Percentiles rank a stretch among this genome's conserved stretches.
phyloP scores from a whole-genome alignment of 2,113 vertebrate genomes.

The Rhabdornis inornatus region DNA sequence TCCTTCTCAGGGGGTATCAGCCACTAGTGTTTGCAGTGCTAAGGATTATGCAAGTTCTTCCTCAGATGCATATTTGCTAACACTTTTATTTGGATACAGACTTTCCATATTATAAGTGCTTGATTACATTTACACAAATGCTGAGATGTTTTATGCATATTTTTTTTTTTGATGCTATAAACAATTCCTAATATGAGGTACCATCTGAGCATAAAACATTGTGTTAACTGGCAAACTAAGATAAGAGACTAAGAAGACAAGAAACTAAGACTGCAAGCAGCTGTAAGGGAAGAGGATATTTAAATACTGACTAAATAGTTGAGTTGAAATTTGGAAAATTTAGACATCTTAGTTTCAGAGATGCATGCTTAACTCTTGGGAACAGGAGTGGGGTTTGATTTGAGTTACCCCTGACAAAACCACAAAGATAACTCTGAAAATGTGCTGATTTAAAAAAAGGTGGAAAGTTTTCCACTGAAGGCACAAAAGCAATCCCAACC shows the following conservation, averaged over 20 bases:
- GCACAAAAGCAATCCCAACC: neutral
- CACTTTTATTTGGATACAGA: neutral
- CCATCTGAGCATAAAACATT: neutral
- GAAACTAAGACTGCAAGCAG: neutral
- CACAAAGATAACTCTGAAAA: neutral
- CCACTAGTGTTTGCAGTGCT: neutral
- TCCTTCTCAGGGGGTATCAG: neutral
- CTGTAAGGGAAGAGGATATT: neutral
- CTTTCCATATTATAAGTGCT: neutral
- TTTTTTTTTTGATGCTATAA: conserved; percentile 1
- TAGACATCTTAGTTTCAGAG: neutral
- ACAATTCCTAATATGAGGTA: neutral
- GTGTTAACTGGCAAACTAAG: neutral
- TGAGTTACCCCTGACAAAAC: neutral
- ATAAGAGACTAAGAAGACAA: neutral
- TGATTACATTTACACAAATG: neutral
- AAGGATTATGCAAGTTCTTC: neutral
- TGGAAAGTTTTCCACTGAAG: neutral
- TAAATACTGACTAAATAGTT: neutral
- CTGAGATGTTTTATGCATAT: neutral
- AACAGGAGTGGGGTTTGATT: neutral
- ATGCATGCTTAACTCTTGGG: neutral
- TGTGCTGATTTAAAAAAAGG: neutral
- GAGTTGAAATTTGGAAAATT: neutral
- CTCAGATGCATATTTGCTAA: neutral